Evolutionary conservation across 2,113 vertebrate species (phyloP).

Genomic region (Epinephelus fuscoguttatus): DNA sequence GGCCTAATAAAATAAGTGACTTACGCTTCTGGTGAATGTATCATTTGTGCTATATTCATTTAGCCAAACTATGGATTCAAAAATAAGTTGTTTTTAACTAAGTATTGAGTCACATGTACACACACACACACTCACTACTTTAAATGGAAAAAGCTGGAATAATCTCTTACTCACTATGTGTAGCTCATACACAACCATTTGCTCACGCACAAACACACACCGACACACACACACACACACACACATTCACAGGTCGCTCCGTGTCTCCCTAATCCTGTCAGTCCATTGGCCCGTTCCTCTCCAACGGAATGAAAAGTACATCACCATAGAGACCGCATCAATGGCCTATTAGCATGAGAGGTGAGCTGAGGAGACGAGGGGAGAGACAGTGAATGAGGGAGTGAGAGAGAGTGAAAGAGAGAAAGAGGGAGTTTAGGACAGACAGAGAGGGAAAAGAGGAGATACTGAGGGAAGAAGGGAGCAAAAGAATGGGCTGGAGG

Average conservation of each 20-base stretch:
- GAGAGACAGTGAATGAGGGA: conserved; percentile 11
- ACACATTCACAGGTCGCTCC: conserved; percentile 13
- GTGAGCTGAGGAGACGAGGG: conserved; percentile 58
- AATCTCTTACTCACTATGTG: not conserved
- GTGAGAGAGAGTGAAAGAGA: not conserved
- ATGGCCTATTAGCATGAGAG: conserved; percentile 68
- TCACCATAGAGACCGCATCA: conserved; percentile 77
- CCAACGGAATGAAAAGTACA: conserved; percentile 55
- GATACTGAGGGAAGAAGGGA: conserved; percentile 29
- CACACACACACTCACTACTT: not conserved
- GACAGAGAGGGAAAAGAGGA: conserved; percentile 26
- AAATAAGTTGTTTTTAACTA: too few relatives aligned
- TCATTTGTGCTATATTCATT: too few relatives aligned
- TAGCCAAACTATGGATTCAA: too few relatives aligned
- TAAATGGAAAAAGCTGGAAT: conserved; percentile 19
- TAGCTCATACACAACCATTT: not conserved
- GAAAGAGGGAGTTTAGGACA: conserved; percentile 20
- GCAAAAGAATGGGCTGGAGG: conserved; percentile 17
- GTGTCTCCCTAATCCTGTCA: conserved; percentile 55
- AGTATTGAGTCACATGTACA: too few relatives aligned
- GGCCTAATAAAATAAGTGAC: too few relatives aligned
- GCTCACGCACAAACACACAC: not conserved
- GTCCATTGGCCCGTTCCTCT: conserved; percentile 50
- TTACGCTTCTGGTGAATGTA: too few relatives aligned
- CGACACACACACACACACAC: not conserved